Percentiles rank a stretch among this genome's conserved stretches.
phyloP scores from a whole-genome alignment of 53 echinoderm and acorn worm genomes.

The Temnopleurus reevesii region DNA sequence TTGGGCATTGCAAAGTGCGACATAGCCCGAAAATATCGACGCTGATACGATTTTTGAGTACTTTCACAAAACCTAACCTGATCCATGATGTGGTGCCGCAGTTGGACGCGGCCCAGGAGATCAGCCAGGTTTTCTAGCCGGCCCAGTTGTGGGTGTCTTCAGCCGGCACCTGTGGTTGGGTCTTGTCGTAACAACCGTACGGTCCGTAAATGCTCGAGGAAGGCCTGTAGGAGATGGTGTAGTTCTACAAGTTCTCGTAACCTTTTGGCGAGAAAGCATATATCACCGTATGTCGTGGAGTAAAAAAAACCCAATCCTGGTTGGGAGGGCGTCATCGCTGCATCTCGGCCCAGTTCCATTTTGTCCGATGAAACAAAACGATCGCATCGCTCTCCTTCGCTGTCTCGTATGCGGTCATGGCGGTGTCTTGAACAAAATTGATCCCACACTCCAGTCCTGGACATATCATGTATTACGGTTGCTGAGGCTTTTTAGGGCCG shows the following conservation, averaged over 20 bases:
- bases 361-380: slow-evolving; percentile 35
- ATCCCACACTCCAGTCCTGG: slow-evolving; percentile 32
- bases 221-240: slow-evolving; percentile 49
- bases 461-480: not conserved
- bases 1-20: slow-evolving; percentile 25
- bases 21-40: slow-evolving; percentile 45
- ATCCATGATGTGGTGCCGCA: slow-evolving; percentile 27
- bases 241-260: slow-evolving; percentile 40
- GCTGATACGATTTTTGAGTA: not conserved
- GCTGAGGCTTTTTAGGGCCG: not conserved
- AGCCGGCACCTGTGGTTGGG: not conserved
- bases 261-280: too few species aligned
- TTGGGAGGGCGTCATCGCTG: not conserved
- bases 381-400: slow-evolving; percentile 39
- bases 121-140: not conserved
- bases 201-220: slow-evolving; percentile 13
- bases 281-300: slow-evolving; percentile 24
- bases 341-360: slow-evolving; percentile 50
- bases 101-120: slow-evolving; percentile 53
- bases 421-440: not conserved
- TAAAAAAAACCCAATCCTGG: slow-evolving; percentile 60
- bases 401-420: not conserved
- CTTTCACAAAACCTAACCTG: slow-evolving; percentile 32
- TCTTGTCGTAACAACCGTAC: slow-evolving; percentile 22
- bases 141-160: slow-evolving; percentile 28